Evolutionary conservation across 2,888 invertebrate species (phyloP).

Genomic region (Homarus gammarus): DNA sequence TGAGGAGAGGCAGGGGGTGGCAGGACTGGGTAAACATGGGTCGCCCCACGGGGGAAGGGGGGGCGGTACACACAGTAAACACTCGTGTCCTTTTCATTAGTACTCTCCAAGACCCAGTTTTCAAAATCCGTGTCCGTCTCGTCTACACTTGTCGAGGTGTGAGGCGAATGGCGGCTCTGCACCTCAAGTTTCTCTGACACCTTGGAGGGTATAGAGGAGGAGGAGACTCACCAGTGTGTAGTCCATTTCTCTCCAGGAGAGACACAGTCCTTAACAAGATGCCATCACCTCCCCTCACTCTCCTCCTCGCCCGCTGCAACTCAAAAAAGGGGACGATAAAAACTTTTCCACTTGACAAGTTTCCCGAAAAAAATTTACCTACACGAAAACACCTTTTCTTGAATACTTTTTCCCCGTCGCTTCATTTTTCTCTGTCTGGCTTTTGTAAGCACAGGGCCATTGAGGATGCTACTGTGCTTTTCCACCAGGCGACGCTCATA

Average conservation of each 20-base stretch:
- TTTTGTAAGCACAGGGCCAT: constrained; percentile 54
- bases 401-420: constrained; percentile 43
- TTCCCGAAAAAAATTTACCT: constrained; percentile 36
- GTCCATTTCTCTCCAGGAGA: background rate
- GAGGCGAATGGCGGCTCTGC: background rate
- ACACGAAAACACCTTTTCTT: constrained; percentile 46
- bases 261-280: constrained; percentile 3
- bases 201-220: background rate
- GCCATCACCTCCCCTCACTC: background rate
- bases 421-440: constrained; percentile 35
- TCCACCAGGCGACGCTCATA: background rate
- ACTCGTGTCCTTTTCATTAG: constrained; percentile 18
- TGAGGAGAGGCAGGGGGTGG: background rate
- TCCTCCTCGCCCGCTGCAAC: background rate
- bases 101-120: background rate
- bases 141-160: background rate
- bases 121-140: background rate
- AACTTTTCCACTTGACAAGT: constrained; percentile 34
- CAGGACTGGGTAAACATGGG: background rate
- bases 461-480: constrained; percentile 49
- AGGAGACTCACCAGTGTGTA: background rate
- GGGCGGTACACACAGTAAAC: background rate
- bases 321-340: background rate
- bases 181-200: background rate
- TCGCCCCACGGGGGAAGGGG: background rate